Base-by-base conservation (phyloP, 2,797 vertebrate genomes). In the Tapera naevia region DNA sequence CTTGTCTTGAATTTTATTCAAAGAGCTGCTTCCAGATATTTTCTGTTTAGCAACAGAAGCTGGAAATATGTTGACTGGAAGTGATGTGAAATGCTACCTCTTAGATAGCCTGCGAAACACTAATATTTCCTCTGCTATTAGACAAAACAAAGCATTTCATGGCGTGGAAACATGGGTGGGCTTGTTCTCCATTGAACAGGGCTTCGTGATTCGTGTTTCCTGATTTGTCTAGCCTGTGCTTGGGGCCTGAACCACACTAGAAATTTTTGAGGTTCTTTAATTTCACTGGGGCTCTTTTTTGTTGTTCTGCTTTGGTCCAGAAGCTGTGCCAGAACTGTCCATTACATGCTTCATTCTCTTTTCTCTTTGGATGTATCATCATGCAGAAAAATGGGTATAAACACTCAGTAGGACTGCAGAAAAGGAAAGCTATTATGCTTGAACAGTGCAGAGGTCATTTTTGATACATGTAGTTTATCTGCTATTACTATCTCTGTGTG, bases 211-310 rank as follows among this genome's bases (percentile, higher is more conserved):
- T 64, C 12, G 13, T 65, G 11, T 82, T 91, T 66, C 61, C 25
- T 43, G 33, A 53, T 17, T 69, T 65, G 3, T 61, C 33, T 60
- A n/a, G 9, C 48, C 19, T 66, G 50, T 43, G 37, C 8, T 7
- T 71, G 28, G 14, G 28, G 10, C 39, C 61, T 84, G 18, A 25
- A 6, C 54, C 23, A 39, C 18, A 13, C 39, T n/a, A 60, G 15
- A 56, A 56, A 54, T 78, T 86, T 65, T 39, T 46, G 51, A 61
- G 2, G 6, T 15, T 86, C 39, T 83, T 73, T 46, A 28, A n/a
- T 85, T 45, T 56, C 27, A 19, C 35, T 75, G 10, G 8, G 7
- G 2, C 0, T 1, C 2, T 14, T 4, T 18, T 17, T 6, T 5
- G 22, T 17, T 58, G 3, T 53, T 64, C 25, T 48, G 14, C 23